Conservation (phyloP, 2,113 vertebrate genomes). For the Chlamydotis undulata region DNA sequence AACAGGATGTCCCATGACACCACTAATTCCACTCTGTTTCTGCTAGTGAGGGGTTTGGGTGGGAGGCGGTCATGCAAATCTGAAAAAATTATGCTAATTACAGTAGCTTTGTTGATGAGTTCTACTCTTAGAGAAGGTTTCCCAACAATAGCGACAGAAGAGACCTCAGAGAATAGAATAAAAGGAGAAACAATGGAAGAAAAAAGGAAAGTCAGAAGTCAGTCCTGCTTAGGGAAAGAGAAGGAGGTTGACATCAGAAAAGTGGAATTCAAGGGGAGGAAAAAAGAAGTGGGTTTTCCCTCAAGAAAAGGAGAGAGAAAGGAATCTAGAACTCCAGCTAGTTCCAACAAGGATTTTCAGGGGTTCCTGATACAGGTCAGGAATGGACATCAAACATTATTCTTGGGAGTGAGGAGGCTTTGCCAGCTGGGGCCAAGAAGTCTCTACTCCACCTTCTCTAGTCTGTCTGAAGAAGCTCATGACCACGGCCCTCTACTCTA, state of each 20-base stretch:
- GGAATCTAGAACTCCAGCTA: neutral
- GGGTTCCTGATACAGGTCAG: rapidly evolving
- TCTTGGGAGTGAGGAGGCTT: neutral
- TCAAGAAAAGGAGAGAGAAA: neutral
- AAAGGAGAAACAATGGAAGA: neutral
- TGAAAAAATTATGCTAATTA: neutral
- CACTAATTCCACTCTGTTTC: neutral
- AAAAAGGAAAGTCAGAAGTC: neutral
- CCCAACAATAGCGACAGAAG: neutral
- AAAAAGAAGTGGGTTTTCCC: neutral
- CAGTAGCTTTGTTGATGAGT: neutral
- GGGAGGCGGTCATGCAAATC: neutral
- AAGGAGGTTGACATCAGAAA: neutral
- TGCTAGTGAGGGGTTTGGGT: neutral
- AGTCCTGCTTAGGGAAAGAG: neutral
- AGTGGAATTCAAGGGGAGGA: neutral
- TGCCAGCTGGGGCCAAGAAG: neutral
- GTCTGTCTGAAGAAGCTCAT: neutral
- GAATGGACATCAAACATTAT: neutral
- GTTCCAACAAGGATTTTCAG: neutral
- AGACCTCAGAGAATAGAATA: neutral
- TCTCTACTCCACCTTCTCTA: neutral
- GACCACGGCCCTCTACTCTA: neutral
- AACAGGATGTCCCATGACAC: neutral
- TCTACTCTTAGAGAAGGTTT: neutral